Base-by-base conservation (phyloP, 2,888 invertebrate genomes). In the Diaperis boleti region DNA sequence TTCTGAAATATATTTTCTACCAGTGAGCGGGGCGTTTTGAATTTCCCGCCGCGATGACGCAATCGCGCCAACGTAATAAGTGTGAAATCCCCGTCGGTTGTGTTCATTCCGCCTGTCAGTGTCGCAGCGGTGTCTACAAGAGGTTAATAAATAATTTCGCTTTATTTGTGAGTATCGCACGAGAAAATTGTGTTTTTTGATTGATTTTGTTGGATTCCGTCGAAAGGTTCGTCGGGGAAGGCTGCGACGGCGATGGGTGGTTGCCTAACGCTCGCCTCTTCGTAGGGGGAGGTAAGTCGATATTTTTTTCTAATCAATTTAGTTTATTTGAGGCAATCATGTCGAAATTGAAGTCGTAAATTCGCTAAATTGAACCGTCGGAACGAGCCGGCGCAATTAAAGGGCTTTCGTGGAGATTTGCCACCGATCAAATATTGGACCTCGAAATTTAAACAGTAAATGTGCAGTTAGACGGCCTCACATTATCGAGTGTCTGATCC, bases 1-100 rank as follows among this genome's bases (percentile, higher is more conserved):
- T 64, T 64, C 50, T 59, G 31, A 59, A 63, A 63, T 63, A 63
- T 63, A 63, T 63, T 63, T 62, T 63, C 50, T 60, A 60, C 49
- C 11, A 39, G 22, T 6, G 14, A 15, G 35, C 11, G 10, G 10
- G 31, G 10, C 33, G n/a, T 13, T 33, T 33, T 33, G 33, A 33
- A 10, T 33, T 15, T 18, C 39, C 17, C 39, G 39, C 39, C 15
- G 39, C 39, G 7, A 39, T 39, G 2, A 1, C n/a, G 3, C 39
- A 39, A 5, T 14, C 15, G 11, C 15, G 7, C 39, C 39, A 39
- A 39, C 39, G 15, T 13, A 1, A n/a, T 2, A 26, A 26, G n/a
- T n/a, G n/a, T n/a, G n/a, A n/a, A n/a, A n/a, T n/a, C n/a, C n/a
- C n/a, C n/a, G n/a, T n/a, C n/a, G n/a, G n/a, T n/a, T n/a, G n/a